Evolutionary conservation across 2,113 vertebrate species (phyloP).

Genomic region (Heterochromis multidens): DNA sequence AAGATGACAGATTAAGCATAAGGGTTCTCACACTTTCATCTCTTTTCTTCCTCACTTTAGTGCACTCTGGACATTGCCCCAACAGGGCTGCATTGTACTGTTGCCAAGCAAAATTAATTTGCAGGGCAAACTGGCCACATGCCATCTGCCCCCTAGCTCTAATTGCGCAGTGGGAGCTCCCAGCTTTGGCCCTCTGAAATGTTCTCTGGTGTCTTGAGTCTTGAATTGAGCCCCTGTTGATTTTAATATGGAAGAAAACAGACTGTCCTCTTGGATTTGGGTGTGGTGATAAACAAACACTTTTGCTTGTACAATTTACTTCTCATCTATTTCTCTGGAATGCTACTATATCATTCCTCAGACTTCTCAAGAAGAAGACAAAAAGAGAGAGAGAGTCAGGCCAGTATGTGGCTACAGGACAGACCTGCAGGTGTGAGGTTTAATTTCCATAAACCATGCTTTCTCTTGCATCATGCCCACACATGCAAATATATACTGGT

Average conservation of each 20-base stretch:
- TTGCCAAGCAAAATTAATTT: conserved; percentile 75
- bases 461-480: not conserved
- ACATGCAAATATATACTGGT: not conserved
- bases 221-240: not conserved
- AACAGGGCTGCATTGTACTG: conserved; percentile 54
- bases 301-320: not conserved
- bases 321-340: conserved; percentile 14
- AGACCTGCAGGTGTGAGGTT: not conserved
- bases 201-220: not conserved
- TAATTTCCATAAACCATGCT: not conserved
- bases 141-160: conserved; percentile 46
- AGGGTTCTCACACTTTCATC: not conserved
- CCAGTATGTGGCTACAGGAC: not conserved
- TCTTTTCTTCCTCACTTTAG: not conserved
- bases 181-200: not conserved
- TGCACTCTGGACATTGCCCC: not conserved
- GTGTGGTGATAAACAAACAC: conserved; percentile 9
- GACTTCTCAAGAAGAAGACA: not conserved
- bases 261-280: not conserved
- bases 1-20: not conserved
- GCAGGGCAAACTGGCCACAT: conserved; percentile 39
- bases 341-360: not conserved
- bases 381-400: not conserved
- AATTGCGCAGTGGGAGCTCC: conserved; percentile 42
- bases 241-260: not conserved